A percentile compares a stretch with the other conserved stretches of the same genome.
Conservation (phyloP, 2,797 vertebrate genomes). For the Cuculus canorus region DNA sequence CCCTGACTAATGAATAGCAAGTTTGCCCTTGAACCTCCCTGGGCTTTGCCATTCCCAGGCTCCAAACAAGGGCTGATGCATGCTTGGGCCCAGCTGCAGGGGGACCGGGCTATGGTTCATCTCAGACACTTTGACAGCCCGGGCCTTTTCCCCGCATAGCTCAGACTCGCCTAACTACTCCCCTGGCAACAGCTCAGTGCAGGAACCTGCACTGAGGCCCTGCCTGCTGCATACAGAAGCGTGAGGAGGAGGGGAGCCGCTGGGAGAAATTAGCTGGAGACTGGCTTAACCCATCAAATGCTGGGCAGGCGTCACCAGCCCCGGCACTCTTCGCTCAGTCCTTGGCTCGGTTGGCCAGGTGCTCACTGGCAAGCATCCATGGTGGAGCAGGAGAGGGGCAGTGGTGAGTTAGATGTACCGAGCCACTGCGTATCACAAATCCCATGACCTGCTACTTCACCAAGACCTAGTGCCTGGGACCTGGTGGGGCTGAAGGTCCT, state of each 20-base stretch:
- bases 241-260: slow-evolving; percentile 63
- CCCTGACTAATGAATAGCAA: slow-evolving; percentile 91
- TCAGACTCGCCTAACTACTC: slow-evolving; percentile 84
- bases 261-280: slow-evolving; percentile 68
- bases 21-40: slow-evolving; percentile 87
- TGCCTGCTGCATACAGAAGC: slow-evolving; percentile 75
- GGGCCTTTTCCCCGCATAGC: slow-evolving; percentile 92
- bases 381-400: not conserved
- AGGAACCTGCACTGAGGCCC: slow-evolving; percentile 69
- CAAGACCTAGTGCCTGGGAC: not conserved
- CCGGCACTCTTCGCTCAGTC: not conserved
- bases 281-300: slow-evolving; percentile 69
- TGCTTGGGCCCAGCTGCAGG: slow-evolving; percentile 89
- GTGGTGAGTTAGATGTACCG: not conserved
- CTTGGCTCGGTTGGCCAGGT: not conserved
- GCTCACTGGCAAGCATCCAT: not conserved
- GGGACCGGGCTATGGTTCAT: slow-evolving; percentile 83
- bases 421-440: fast-evolving
- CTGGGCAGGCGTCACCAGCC: slow-evolving; percentile 31
- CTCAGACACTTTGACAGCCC: slow-evolving; percentile 93
- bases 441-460: not conserved
- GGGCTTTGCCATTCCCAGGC: slow-evolving; percentile 91
- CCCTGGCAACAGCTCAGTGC: slow-evolving; percentile 93
- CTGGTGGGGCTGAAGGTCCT: not conserved
- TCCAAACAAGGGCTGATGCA: slow-evolving; percentile 87